Evolutionary conservation across 2,113 vertebrate genomes (phyloP).

Genomic region (Grammomys surdaster): DNA sequence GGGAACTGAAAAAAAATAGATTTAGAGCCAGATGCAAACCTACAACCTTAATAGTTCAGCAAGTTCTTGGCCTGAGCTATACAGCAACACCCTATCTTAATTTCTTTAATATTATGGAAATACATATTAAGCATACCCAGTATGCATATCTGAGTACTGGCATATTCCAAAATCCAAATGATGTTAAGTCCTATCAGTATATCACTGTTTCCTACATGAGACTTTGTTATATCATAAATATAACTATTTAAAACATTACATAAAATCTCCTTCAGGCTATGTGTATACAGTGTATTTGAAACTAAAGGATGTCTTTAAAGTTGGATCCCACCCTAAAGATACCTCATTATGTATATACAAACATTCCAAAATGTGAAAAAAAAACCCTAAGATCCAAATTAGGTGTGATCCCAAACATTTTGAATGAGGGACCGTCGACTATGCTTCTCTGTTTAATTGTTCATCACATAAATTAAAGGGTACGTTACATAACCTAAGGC

Average conservation of each 20-base stretch:
- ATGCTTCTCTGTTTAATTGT: not conserved
- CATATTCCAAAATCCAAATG: not conserved
- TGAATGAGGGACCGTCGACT: not conserved
- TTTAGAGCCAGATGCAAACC: not conserved
- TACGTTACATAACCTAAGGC: not conserved
- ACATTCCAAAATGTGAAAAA: not conserved
- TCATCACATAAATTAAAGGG: not conserved
- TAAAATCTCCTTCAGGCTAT: not conserved
- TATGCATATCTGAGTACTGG: not conserved
- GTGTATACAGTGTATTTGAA: not conserved
- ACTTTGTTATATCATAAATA: not conserved
- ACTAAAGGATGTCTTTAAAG: not conserved
- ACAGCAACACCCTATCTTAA: not conserved
- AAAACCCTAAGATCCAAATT: not conserved
- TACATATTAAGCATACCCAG: not conserved
- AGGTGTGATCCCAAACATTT: not conserved
- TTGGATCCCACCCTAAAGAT: not conserved
- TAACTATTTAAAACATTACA: not conserved
- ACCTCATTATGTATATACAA: not conserved
- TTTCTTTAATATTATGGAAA: not conserved
- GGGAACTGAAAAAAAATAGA: slow-evolving; percentile 25
- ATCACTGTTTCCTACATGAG: not conserved
- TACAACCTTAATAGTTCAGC: not conserved
- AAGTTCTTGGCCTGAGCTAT: not conserved
- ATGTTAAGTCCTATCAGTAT: not conserved